These are phyloP conservation scores for Podarcis lilfordi DNA, from an alignment of 2,797 vertebrate species.

Conservation along the genomic window DNA sequence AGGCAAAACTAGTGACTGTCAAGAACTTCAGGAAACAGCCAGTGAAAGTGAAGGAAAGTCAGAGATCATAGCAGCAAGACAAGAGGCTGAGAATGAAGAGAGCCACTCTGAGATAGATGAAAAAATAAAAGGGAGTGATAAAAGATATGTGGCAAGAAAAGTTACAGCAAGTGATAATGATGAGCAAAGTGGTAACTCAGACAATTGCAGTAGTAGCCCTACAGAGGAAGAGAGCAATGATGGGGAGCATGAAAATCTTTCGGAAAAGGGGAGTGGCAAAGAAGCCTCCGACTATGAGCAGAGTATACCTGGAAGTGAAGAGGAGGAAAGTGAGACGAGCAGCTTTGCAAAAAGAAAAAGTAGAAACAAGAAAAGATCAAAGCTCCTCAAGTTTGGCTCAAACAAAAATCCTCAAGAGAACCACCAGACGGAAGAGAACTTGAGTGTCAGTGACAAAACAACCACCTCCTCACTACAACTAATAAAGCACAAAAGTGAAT, in stretches of 20 bases:
- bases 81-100: constrained; percentile 15
- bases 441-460: constrained; percentile 33
- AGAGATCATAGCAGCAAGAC: background rate
- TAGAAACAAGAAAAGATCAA: constrained; percentile 58
- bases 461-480: constrained; percentile 51
- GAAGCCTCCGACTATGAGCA: constrained; percentile 50
- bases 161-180: constrained; percentile 24
- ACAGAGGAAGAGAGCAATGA: constrained; percentile 41
- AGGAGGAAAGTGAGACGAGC: constrained; percentile 41
- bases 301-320: background rate
- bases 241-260: constrained; percentile 2
- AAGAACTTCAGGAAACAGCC: background rate
- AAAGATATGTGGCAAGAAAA: background rate
- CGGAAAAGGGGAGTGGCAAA: constrained; percentile 20
- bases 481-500: constrained; percentile 58
- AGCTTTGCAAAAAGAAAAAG: constrained; percentile 40
- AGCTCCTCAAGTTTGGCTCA: background rate
- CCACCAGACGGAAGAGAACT: constrained; percentile 36
- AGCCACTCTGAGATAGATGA: constrained; percentile 27
- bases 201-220: constrained; percentile 11
- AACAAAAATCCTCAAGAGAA: constrained; percentile 60
- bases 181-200: constrained; percentile 31
- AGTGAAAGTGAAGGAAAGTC: constrained; percentile 24
- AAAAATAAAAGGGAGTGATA: constrained; percentile 4
- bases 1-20: background rate